phyloP scores from a whole-genome alignment of 2,113 vertebrate genomes.

The Mionectes macconnelli region DNA sequence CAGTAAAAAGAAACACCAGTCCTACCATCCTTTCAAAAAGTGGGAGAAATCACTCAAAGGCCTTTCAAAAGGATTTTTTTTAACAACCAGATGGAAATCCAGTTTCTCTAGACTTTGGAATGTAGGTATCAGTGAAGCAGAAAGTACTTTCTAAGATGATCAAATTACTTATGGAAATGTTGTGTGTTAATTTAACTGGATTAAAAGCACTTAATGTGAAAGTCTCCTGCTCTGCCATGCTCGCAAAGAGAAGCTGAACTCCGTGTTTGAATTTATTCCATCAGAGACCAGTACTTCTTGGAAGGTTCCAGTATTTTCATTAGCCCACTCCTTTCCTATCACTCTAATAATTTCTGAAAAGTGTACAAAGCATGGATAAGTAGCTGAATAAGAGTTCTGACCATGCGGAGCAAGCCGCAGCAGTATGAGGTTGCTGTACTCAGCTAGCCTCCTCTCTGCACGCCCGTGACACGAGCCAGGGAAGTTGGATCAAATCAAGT shows the following conservation, averaged over 20 bases:
- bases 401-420: neutral
- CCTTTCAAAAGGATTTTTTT: neutral
- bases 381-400: neutral
- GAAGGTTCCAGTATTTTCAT: neutral
- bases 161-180: neutral
- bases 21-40: neutral
- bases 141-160: neutral
- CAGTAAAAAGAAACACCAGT: neutral
- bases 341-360: neutral
- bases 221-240: neutral
- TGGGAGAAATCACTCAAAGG: neutral
- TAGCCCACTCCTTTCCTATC: neutral
- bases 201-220: neutral
- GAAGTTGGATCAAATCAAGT: neutral
- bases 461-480: neutral
- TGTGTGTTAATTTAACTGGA: neutral
- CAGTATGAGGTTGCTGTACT: neutral
- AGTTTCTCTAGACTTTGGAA: neutral
- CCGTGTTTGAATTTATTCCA: neutral
- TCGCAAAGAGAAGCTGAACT: neutral
- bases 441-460: neutral
- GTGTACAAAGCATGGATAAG: neutral
- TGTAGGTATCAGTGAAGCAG: neutral
- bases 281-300: neutral
- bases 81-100: neutral